Evolutionary conservation across 2,113 vertebrate species (phyloP), one percentile per base, ranked within the genome.

Genomic region (Cynocephalus volans): DNA sequence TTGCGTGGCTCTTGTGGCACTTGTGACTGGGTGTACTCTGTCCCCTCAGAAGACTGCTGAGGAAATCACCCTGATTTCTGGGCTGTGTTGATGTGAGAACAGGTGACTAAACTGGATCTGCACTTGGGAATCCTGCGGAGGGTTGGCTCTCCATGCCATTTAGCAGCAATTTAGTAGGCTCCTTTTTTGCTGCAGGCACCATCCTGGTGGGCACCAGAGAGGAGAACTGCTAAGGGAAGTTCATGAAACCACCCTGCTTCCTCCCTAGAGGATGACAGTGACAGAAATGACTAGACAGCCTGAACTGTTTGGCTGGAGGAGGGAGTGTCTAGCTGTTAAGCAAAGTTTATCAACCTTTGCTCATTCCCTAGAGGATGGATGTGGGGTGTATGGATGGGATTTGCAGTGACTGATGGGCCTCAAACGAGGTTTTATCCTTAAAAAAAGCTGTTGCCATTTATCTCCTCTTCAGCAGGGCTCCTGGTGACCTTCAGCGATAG

Each of bases 401-500:
- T 54, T 58, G 28, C 45, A 26, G 65, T 72, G 93, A 95, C 90
- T 36, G 33, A 62, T 83, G 75, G 77, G 81, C 79, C 50, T 41
- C 64, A 76, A 56, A 58, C 0, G 1, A 95, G 92, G 87, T 45
- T 82, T 79, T 2, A 10, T 93, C 89, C 91, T 94, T 85, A 48
- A 52, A 65, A 52, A 92, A 94, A 26, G 26, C 41, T 70, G 56
- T 93, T 79, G 80, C 75, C 92, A 67, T 95, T 83, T 67, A 41
- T 97, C 96, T 97, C 77, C 56, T 70, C 80, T 41, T 70, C 85
- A 52, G 52, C 92, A 70, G 77, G 97, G 77, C 79, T 86, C 26
- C 87, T 8, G 0, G 3, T 26, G 89, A 95, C 96, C 95, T 97
- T 95, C 97, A 70, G 86, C 60, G 92, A 64, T 3, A 65, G 83